Percentiles rank a stretch among this genome's conserved stretches.
Conservation (phyloP, 2,797 vertebrate genomes). For the Vipera ursinii region DNA sequence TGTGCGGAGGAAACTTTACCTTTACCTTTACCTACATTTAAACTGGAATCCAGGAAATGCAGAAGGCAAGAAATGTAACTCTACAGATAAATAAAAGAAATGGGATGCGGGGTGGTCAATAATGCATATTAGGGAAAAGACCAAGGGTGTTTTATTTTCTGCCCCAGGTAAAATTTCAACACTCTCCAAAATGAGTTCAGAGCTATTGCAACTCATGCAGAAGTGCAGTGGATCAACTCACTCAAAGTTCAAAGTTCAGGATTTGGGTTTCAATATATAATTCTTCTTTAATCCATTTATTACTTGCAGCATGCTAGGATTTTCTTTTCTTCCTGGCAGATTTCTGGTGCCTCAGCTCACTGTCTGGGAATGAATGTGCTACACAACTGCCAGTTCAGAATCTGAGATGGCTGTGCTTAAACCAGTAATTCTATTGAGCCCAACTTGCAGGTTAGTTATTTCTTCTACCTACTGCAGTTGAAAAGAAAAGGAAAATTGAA, state of each 20-base stretch:
- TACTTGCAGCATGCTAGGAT: neutral
- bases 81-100: neutral
- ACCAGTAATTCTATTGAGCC: neutral
- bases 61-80: neutral
- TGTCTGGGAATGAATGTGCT: neutral
- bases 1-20: no score
- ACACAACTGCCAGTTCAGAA: neutral
- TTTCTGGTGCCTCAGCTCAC: neutral
- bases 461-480: slow-evolving; percentile 19
- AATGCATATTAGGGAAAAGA: neutral
- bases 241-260: neutral
- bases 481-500: slow-evolving; percentile 3
- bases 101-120: neutral
- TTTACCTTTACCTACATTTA: neutral
- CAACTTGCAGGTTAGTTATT: neutral
- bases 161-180: neutral
- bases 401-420: neutral
- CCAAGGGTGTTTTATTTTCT: neutral
- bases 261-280: neutral
- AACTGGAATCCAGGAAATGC: neutral
- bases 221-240: neutral
- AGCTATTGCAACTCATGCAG: neutral
- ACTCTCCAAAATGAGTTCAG: neutral
- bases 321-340: neutral
- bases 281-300: neutral